Evolutionary conservation across 1,140 invertebrate species (phyloP), one percentile per base, ranked within the genome.

Genomic region (Lamellibrachia luymesi): DNA sequence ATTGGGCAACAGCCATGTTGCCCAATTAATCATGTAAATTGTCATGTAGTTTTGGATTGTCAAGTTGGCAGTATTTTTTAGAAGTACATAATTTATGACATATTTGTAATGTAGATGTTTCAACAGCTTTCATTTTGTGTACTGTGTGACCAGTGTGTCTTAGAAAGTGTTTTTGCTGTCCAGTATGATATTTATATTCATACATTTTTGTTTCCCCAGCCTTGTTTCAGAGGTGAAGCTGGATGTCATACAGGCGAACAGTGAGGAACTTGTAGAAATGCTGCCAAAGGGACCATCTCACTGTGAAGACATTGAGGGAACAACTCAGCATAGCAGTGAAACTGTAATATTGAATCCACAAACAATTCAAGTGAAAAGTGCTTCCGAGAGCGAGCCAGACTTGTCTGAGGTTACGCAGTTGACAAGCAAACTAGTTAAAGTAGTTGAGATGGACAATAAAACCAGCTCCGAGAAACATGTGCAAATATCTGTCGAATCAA

Each of bases 381-480:
- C 64, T 22, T 17, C 25, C 64, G 25, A 80, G 64, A 17, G 25
- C 64, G 25, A 80, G 17, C 64, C 17, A 22, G 64, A 80, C 64
- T 22, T 22, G 25, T 22, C 64, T 17, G 64, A 80, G 64, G 25
- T 38, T 38, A 0, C 38, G 38, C 38, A 38, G 38, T 38, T 38
- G 38, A 38, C 38, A 38, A 38, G 38, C 38, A 38, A 38, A 38
- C 38, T 38, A 38, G 38, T 38, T 38, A 1, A 38, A 38, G 38
- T 38, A 38, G 38, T 38, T 38, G 38, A 38, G 38, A 38, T 94
- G 93, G n/a, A 89, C 93, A 8, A 94, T 17, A 94, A 92, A 93
- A 93, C 52, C 93, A 94, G 6, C 93, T 94, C 91, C 93, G 94
- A 91, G 94, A 94, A 89, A 91, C 90, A 49, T 94, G 94, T 50